Conservation (phyloP, 2,113 vertebrate species). For the Engraulis encrasicolus region DNA sequence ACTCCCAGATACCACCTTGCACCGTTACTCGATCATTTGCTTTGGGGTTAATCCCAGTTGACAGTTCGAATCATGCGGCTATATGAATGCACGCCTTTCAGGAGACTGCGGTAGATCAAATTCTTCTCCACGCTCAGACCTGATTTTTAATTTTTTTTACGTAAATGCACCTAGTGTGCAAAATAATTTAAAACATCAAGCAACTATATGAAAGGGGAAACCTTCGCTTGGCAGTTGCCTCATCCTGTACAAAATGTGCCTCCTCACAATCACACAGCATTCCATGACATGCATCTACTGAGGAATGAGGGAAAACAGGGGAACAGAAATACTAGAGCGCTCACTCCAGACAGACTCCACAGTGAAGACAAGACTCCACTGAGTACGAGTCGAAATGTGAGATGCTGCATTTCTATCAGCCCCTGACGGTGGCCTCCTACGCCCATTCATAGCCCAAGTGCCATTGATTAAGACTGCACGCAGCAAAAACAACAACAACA, state of each 20-base stretch:
- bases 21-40: neutral
- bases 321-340: neutral
- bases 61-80: neutral
- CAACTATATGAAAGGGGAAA: neutral
- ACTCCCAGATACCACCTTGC: neutral
- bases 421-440: too few relatives aligned
- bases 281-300: neutral
- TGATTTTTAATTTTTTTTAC: neutral
- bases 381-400: neutral
- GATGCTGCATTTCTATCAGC: neutral
- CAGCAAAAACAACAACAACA: too few relatives aligned
- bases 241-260: neutral
- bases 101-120: conserved; percentile 8
- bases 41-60: neutral
- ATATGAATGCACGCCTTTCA: neutral
- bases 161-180: neutral
- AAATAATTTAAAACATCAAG: neutral
- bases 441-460: too few relatives aligned
- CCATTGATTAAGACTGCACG: too few relatives aligned
- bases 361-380: neutral
- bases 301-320: neutral
- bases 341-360: too few relatives aligned
- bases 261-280: neutral
- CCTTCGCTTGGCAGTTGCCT: neutral
- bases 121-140: neutral